Conservation (phyloP, 2,113 vertebrate genomes). For the Neogale vison region DNA sequence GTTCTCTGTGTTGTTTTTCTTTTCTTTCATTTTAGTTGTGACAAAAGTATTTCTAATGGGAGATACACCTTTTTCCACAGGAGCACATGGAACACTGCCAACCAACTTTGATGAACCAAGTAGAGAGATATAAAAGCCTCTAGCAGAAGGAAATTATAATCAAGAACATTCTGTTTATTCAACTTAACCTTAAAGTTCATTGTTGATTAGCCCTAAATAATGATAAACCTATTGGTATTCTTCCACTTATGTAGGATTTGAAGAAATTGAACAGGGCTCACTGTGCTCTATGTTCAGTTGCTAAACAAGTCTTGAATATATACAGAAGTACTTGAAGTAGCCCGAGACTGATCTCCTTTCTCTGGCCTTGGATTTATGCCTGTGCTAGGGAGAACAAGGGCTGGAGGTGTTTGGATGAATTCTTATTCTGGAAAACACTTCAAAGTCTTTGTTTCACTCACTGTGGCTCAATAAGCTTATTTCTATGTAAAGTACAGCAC, state of each 20-base stretch:
- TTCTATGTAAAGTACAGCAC: conserved; percentile 22
- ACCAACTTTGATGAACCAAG: background rate
- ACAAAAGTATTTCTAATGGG: conserved; percentile 24
- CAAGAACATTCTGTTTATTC: conserved; percentile 34
- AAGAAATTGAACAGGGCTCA: conserved; percentile 10
- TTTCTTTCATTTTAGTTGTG: conserved; percentile 40
- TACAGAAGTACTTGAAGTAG: background rate
- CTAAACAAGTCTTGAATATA: conserved; percentile 38
- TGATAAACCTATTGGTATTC: background rate
- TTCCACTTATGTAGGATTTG: background rate
- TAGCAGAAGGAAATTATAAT: conserved; percentile 39
- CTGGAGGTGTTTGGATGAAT: background rate
- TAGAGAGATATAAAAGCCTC: conserved; percentile 36
- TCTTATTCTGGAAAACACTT: conserved; percentile 17
- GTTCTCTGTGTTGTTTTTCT: conserved; percentile 37
- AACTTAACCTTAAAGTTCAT: conserved; percentile 30
- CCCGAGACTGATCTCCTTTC: background rate
- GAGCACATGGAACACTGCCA: background rate
- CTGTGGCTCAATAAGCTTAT: conserved; percentile 15
- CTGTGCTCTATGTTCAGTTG: background rate
- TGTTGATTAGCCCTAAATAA: conserved; percentile 44
- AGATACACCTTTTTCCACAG: background rate
- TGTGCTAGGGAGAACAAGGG: background rate
- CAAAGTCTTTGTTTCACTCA: background rate
- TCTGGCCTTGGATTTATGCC: background rate